Evolutionary conservation across 1,140 invertebrate genomes (phyloP).

Genomic region (Papilio glaucus): DNA sequence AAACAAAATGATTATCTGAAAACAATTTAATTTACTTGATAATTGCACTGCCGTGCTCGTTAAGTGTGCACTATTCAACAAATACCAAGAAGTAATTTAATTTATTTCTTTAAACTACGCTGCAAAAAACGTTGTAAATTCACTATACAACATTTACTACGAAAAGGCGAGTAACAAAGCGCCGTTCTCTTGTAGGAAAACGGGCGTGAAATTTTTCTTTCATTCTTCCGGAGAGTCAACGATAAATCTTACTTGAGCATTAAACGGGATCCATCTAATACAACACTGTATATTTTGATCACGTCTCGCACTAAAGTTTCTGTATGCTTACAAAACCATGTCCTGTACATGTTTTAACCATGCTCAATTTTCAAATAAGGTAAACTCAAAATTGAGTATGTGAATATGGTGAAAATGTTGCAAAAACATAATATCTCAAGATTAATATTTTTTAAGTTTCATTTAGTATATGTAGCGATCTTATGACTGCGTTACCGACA

Average conservation of each 20-base stretch:
- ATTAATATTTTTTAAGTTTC: no score
- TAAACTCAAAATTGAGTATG: no score
- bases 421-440: no score
- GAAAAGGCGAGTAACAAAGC: conserved; percentile 33
- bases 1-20: background rate
- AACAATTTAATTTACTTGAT: background rate
- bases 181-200: conserved; percentile 27
- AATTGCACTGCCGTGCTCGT: background rate
- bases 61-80: background rate
- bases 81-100: background rate
- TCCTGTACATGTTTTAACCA: conserved; percentile 5
- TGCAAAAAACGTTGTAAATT: conserved; percentile 31
- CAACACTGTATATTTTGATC: conserved; percentile 35
- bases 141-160: conserved; percentile 15
- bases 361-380: background rate
- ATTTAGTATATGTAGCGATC: no score
- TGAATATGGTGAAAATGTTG: no score
- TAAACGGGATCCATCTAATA: conserved; percentile 37
- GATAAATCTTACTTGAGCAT: conserved; percentile 31
- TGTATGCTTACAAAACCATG: conserved; percentile 16
- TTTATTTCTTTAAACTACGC: conserved; percentile 21
- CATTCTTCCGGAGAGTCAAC: conserved; percentile 35
- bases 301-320: conserved; percentile 14
- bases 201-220: conserved; percentile 35
- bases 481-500: no score